Conservation (phyloP, 2,888 invertebrate species). For the Flabesymbios commensalis region DNA sequence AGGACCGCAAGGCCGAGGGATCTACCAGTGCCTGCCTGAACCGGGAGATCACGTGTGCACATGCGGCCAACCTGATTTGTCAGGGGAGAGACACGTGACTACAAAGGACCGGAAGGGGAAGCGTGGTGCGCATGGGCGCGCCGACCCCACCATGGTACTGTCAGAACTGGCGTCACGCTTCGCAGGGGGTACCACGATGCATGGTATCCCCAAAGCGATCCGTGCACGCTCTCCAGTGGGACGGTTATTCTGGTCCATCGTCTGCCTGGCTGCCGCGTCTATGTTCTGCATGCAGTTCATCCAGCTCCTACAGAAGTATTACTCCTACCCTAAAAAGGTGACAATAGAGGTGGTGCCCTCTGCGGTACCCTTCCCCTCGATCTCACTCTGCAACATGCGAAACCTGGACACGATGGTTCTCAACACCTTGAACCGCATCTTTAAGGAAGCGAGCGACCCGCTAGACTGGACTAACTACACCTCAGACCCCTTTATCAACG, state of each 20-base stretch:
- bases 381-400: conserved; percentile 35
- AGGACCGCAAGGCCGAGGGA: no score
- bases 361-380: conserved; percentile 30
- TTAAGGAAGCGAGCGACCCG: conserved; percentile 19
- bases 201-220: conserved; percentile 32
- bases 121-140: no score
- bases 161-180: conserved; percentile 17
- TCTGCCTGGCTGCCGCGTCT: conserved; percentile 25
- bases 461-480: background rate
- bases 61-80: no score
- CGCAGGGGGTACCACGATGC: conserved; percentile 31
- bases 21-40: no score
- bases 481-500: conserved; percentile 25
- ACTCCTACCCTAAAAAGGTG: conserved; percentile 32
- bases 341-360: conserved; percentile 31
- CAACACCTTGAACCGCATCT: conserved; percentile 27
- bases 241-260: conserved; percentile 25
- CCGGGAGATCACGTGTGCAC: no score
- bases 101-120: no score
- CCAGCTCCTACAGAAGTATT: conserved; percentile 30
- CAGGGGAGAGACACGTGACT: no score
- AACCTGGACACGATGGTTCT: conserved; percentile 32
- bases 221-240: conserved; percentile 17
- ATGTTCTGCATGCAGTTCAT: conserved; percentile 28
- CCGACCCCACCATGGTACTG: conserved; percentile 1